A percentile compares a stretch with the other conserved stretches of the same genome.
These are phyloP conservation scores for Drosophila pseudoobscura DNA, from an alignment of 1,140 invertebrate genomes.

Conservation along the genomic window DNA sequence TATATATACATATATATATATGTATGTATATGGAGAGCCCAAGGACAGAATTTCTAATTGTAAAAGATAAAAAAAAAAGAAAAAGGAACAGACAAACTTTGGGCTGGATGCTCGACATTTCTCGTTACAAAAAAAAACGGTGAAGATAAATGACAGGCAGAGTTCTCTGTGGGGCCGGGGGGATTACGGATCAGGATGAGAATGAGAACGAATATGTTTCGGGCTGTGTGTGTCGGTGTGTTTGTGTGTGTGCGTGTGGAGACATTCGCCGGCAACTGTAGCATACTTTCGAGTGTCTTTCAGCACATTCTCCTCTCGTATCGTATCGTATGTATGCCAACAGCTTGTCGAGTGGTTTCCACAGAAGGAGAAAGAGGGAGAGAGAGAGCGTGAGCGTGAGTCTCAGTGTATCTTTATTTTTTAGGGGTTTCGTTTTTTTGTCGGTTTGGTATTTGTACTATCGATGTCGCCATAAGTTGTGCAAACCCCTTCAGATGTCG, in stretches of 20 bases:
- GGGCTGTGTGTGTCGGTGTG: slow-evolving; percentile 6
- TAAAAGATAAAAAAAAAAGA: slow-evolving; percentile 76
- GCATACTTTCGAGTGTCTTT: slow-evolving; percentile 79
- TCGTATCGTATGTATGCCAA: slow-evolving; percentile 65
- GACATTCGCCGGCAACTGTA: slow-evolving; percentile 71
- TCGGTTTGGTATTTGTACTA: slow-evolving; percentile 68
- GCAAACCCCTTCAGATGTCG: slow-evolving; percentile 61
- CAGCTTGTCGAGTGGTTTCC: slow-evolving; percentile 72
- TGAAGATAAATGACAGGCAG: slow-evolving; percentile 73
- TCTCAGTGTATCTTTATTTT: background rate
- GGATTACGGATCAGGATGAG: slow-evolving; percentile 40
- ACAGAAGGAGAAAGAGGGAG: too few species aligned
- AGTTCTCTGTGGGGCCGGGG: slow-evolving; percentile 32
- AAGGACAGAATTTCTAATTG: slow-evolving; percentile 72
- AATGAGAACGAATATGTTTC: slow-evolving; percentile 25
- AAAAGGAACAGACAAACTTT: slow-evolving; percentile 39
- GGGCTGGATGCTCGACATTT: slow-evolving; percentile 59
- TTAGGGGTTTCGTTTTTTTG: slow-evolving; percentile 24
- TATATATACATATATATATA: slow-evolving; percentile 14
- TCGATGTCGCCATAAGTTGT: slow-evolving; percentile 80
- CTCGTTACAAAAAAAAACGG: slow-evolving; percentile 53
- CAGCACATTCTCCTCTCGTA: slow-evolving; percentile 39
- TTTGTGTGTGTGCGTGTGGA: slow-evolving; percentile 21
- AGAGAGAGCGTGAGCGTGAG: too few species aligned
- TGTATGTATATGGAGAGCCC: slow-evolving; percentile 19